Evolutionary conservation across 2,797 vertebrate genomes (phyloP).

Genomic region (Somateria mollissima): DNA sequence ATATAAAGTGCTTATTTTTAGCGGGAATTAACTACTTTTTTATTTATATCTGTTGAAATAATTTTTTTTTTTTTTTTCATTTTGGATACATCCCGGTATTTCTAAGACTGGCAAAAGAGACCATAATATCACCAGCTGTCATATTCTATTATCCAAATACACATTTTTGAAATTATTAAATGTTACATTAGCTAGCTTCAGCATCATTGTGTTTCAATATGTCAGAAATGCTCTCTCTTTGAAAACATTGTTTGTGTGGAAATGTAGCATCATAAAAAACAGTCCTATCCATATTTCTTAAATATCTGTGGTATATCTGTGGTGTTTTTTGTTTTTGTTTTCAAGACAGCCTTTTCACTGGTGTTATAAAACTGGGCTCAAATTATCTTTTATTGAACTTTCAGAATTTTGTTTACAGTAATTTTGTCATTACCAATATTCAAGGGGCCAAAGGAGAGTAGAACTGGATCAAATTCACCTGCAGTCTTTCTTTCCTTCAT

Average conservation of each 20-base stretch:
- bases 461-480: background rate
- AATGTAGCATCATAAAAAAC: background rate
- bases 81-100: background rate
- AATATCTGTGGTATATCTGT: background rate
- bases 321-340: background rate
- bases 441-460: background rate
- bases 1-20: background rate
- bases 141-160: background rate
- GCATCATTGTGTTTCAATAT: background rate
- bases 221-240: background rate
- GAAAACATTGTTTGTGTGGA: background rate
- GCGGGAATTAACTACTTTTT: background rate
- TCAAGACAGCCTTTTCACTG: background rate
- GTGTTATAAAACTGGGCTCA: background rate
- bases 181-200: background rate
- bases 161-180: slow-evolving; percentile 38
- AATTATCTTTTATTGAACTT: background rate
- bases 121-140: background rate
- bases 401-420: background rate
- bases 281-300: background rate
- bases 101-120: slow-evolving; percentile 1
- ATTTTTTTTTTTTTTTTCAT: background rate
- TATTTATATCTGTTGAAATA: background rate
- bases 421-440: background rate
- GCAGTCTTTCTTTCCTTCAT: background rate